These are phyloP conservation scores for Pollachius pollachius DNA, from an alignment of 2,113 vertebrate genomes.

Conservation along the genomic window DNA sequence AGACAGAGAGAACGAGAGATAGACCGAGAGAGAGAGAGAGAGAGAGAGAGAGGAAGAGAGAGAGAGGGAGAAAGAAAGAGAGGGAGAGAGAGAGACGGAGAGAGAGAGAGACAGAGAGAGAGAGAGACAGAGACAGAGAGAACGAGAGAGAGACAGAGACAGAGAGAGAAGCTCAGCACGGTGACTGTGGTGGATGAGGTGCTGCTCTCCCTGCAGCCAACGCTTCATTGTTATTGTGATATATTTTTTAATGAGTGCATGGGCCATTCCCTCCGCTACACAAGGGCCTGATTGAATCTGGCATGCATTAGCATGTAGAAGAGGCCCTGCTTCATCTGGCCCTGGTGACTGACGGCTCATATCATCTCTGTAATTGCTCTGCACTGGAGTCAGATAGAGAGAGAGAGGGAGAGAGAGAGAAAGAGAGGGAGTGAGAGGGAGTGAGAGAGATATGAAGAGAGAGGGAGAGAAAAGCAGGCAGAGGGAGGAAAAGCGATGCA, in stretches of 20 bases:
- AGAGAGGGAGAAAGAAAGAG: too few relatives aligned
- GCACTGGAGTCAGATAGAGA: slow-evolving; percentile 42
- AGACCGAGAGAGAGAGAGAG: neutral
- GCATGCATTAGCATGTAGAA: slow-evolving; percentile 77
- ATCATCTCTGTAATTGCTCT: slow-evolving; percentile 78
- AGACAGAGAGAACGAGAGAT: neutral
- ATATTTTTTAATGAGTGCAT: slow-evolving; percentile 68
- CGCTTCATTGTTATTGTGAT: slow-evolving; percentile 68
- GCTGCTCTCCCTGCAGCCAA: slow-evolving; percentile 48
- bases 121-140: neutral
- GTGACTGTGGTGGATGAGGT: slow-evolving; percentile 23
- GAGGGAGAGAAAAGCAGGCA: neutral
- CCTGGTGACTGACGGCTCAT: slow-evolving; percentile 76
- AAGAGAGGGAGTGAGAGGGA: slow-evolving; percentile 4
- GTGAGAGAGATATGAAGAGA: slow-evolving; percentile 6
- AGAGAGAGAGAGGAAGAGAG: too few relatives aligned
- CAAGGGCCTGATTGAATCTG: slow-evolving; percentile 75
- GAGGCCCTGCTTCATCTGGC: slow-evolving; percentile 69
- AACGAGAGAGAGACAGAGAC: neutral
- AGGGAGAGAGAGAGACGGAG: too few relatives aligned
- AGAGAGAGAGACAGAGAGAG: neutral
- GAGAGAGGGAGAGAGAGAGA: slow-evolving; percentile 11
- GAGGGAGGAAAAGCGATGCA: too few relatives aligned
- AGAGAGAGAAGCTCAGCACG: neutral
- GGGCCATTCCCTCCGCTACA: slow-evolving; percentile 54